Evolutionary conservation across 2,113 vertebrate genomes (phyloP), one percentile per base, ranked within the genome.

Genomic region (Phalacrocorax aristotelis): DNA sequence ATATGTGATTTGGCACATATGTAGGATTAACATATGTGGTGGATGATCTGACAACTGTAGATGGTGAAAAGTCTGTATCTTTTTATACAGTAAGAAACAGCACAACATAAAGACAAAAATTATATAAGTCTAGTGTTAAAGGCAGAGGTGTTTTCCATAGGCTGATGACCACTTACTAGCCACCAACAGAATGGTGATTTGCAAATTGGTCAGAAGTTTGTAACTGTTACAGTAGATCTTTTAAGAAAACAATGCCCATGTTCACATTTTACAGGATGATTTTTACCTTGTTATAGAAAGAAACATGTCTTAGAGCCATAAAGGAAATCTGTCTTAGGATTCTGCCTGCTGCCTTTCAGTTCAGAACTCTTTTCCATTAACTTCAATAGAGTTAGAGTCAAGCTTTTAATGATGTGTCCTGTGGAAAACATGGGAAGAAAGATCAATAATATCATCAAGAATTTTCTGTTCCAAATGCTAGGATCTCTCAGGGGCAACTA

Each of bases 301-400:
- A 60, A 38, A 48, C 3, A 16, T 0, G 0, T 48, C 36, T 81
- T 60, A 44, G 21, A 61, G 7, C 4, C 18, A 49, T 29, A 36
- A 57, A n/a, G 12, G 15, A 71, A 70, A 55, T 22, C 14, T 55
- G 13, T 10, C 7, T 57, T 57, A 85, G 7, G 18, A 57, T 49
- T 91, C 58, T 77, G 5, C 5, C n/a, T 34, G 3, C 25, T 79
- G 16, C 18, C 13, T 72, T 62, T 62, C 15, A 46, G 13, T 79
- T 93, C 60, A 71, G 21, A 75, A 30, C 5, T 62, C 23, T 51
- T 5, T 60, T 93, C 7, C 22, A 30, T 55, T 83, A 48, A 38
- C 2, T 65, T 64, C 26, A 58, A 21, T 60, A 14, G 23, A 84
- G 55, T 38, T 58, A 42, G 17, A 81, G 5, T 64, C 12, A 84